Conservation (phyloP, 2,797 vertebrate species). For the Gymnocypris eckloni region DNA sequence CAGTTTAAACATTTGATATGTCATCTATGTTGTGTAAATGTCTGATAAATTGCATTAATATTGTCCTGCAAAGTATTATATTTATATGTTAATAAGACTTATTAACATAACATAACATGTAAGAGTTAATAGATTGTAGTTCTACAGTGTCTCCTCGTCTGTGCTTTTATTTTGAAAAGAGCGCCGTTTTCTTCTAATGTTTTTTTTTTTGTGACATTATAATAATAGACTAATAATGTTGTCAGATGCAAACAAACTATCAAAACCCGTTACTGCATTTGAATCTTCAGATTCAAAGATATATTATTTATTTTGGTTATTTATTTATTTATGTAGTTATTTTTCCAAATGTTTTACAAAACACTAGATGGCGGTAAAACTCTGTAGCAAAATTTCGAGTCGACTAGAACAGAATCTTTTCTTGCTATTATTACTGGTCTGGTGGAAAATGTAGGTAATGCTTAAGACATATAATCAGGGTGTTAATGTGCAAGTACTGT, state of each 20-base stretch:
- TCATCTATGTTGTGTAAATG: no score
- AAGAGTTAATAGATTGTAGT: no score
- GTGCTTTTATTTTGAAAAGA: no score
- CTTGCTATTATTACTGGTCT: not conserved
- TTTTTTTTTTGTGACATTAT: no score
- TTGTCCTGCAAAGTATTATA: no score
- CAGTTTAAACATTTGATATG: no score
- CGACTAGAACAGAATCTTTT: not conserved
- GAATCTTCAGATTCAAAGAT: not conserved
- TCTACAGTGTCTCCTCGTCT: no score
- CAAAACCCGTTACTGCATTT: not conserved
- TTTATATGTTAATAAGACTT: no score
- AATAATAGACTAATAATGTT: not conserved
- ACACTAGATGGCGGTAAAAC: constrained; percentile 48
- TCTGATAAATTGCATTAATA: no score
- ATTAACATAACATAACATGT: no score
- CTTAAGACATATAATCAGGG: not conserved
- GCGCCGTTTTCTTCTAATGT: no score
- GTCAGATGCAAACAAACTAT: not conserved
- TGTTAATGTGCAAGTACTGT: not conserved
- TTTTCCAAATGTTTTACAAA: not conserved
- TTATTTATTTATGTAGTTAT: not conserved
- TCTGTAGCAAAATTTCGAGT: not conserved
- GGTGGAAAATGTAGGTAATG: not conserved
- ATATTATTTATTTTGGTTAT: not conserved